Conservation (phyloP, 2,888 invertebrate species). For the Epirrhoe alternata region DNA sequence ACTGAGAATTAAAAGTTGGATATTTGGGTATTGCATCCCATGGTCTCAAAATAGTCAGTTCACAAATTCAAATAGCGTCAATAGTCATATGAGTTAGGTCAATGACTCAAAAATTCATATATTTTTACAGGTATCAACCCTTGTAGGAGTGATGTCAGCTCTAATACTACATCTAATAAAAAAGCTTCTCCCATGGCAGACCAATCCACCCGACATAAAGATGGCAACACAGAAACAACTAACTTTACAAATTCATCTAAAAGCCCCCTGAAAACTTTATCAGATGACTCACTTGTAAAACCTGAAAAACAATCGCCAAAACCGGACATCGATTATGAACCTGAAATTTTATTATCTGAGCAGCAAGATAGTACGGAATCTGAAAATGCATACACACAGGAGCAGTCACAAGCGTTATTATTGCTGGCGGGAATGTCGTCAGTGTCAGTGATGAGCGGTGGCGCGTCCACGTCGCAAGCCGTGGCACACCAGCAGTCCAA, state of each 20-base stretch:
- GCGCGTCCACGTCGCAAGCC: conserved; percentile 76
- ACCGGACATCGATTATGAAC: conserved; percentile 78
- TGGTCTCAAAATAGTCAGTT: too few relatives aligned
- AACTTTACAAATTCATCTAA: conserved; percentile 63
- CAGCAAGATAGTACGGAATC: conserved; percentile 73
- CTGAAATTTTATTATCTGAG: conserved; percentile 78
- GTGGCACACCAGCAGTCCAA: conserved; percentile 75
- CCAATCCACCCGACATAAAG: conserved; percentile 65
- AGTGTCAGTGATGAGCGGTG: conserved; percentile 61
- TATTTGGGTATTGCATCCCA: too few relatives aligned
- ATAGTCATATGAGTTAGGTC: too few relatives aligned
- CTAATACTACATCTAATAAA: conserved; percentile 64
- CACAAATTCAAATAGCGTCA: too few relatives aligned
- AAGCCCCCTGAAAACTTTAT: conserved; percentile 65
- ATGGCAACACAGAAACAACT: conserved; percentile 61
- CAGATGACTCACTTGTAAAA: conserved; percentile 71
- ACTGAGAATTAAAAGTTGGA: too few relatives aligned
- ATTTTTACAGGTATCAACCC: conserved; percentile 76
- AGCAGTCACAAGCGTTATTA: conserved; percentile 73
- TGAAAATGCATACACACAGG: conserved; percentile 66
- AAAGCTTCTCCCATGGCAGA: conserved; percentile 68
- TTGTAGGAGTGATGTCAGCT: conserved; percentile 71
- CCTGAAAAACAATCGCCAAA: conserved; percentile 78
- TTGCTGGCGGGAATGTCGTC: conserved; percentile 75
- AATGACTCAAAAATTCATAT: too few relatives aligned